Evolutionary conservation across 2,888 invertebrate species (phyloP), one percentile per base, ranked within the genome.

Genomic region (Aporophyla nigra): DNA sequence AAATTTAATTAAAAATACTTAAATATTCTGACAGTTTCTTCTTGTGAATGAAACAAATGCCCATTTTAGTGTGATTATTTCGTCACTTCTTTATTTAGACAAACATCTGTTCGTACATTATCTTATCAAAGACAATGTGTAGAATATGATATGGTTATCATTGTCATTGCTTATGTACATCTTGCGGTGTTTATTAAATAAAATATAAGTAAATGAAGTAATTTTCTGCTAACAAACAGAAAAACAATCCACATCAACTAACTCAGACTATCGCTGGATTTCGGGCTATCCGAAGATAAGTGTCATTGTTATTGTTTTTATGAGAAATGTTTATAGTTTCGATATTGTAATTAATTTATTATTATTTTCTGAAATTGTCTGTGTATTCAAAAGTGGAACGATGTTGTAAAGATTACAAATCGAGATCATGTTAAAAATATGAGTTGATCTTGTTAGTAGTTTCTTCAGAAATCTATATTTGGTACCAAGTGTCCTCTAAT

Each of bases 71-170:
- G 46, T 63, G 58, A 68, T 82, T 78, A 74, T 53, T 21, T 40
- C 68, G 59, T 71, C 71, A 71, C 43, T 65, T 7, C 19, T 59
- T 21, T 59, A 63, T 54, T 63, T 62, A 76, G 5, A 66, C 7
- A 49, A 53, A 67, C 46, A 59, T 82, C 33, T 78, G 51, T 71
- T 73, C 58, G 21, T 6, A 40, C 49, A 54, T 53, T 83, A 82
- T 82, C 82, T 82, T 78, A 82, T 82, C 78, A 53, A 78, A 73
- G 21, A 49, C 53, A 16, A 49, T 69, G 70, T 77, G 46, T 70
- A 43, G 24, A 65, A 54, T 73, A 21, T 46, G 77, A 73, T 71
- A 71, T 51, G 21, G 72, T 61, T 76, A 59, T 68, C 65, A 27
- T 16, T 63, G 53, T 61, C 49, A 66, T 67, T 51, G 5, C 43